Conservation (phyloP, 2,113 vertebrate genomes). For the Marmota monax region DNA sequence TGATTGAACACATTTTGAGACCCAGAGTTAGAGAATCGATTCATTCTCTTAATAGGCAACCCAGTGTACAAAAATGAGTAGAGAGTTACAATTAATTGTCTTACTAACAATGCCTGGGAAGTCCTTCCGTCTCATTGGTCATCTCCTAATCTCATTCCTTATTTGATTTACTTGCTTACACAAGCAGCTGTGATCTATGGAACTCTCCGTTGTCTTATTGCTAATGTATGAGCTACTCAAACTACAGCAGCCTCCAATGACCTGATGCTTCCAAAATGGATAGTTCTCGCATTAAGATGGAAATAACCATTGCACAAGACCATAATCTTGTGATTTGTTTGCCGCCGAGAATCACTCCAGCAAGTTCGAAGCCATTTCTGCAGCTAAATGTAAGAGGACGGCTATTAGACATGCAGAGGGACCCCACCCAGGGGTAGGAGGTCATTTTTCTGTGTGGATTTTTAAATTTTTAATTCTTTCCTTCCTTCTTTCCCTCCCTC, state of each 20-base stretch:
- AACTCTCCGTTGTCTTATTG: slow-evolving; percentile 21
- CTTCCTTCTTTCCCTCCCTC: no score
- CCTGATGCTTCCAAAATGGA: background rate
- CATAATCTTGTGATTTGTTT: background rate
- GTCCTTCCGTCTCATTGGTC: slow-evolving; percentile 44
- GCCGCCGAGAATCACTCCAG: background rate
- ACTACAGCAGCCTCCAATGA: background rate
- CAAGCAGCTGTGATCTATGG: background rate
- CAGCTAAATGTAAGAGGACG: background rate
- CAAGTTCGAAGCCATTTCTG: background rate
- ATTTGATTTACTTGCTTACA: slow-evolving; percentile 65
- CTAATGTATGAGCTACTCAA: background rate
- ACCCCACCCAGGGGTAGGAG: background rate
- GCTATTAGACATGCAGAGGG: background rate
- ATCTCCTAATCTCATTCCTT: slow-evolving; percentile 38
- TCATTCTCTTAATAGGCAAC: slow-evolving; percentile 70
- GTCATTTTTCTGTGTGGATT: background rate
- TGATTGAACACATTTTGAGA: slow-evolving; percentile 70
- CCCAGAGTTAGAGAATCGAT: slow-evolving; percentile 63
- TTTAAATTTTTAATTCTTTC: no score
- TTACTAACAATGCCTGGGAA: slow-evolving; percentile 21
- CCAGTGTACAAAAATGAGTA: background rate
- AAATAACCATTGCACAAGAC: background rate
- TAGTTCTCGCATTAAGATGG: background rate
- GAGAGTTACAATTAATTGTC: slow-evolving; percentile 53